phyloP scores from a whole-genome alignment of 2,888 invertebrate species.

The Drosophila monieri region DNA sequence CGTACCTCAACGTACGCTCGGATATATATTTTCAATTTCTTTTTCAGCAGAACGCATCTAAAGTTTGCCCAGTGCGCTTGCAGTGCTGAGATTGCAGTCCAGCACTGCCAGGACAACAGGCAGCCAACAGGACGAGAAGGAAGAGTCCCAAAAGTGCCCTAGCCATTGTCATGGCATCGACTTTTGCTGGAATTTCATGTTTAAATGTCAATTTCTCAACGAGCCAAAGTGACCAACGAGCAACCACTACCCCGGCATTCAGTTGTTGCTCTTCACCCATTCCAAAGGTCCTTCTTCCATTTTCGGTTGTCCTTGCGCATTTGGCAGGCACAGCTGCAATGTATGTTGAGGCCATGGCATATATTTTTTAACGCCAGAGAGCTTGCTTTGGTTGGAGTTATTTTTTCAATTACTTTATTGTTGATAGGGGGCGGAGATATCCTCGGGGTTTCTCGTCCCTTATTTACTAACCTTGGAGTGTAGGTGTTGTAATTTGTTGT shows the following conservation, averaged over 20 bases:
- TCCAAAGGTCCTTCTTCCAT: constrained; percentile 10
- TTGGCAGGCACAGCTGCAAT: constrained; percentile 50
- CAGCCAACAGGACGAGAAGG: neutral
- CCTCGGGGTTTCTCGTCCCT: constrained; percentile 10
- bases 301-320: constrained; percentile 46
- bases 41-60: constrained; percentile 65
- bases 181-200: constrained; percentile 71
- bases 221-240: constrained; percentile 69
- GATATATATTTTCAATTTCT: constrained; percentile 71
- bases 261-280: constrained; percentile 23
- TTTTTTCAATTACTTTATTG: constrained; percentile 73
- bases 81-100: constrained; percentile 74
- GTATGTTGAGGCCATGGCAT: constrained; percentile 37
- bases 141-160: constrained; percentile 62
- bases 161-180: constrained; percentile 60
- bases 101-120: constrained; percentile 45
- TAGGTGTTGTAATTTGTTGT: constrained; percentile 58
- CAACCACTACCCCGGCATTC: constrained; percentile 36
- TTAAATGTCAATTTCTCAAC: constrained; percentile 78
- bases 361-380: constrained; percentile 40
- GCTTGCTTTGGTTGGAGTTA: constrained; percentile 42
- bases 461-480: constrained; percentile 50
- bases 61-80: constrained; percentile 66
- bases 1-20: constrained; percentile 46
- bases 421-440: constrained; percentile 27